Base-by-base conservation (phyloP, 2,888 invertebrate species). In the Dysmachus trigonus region DNA sequence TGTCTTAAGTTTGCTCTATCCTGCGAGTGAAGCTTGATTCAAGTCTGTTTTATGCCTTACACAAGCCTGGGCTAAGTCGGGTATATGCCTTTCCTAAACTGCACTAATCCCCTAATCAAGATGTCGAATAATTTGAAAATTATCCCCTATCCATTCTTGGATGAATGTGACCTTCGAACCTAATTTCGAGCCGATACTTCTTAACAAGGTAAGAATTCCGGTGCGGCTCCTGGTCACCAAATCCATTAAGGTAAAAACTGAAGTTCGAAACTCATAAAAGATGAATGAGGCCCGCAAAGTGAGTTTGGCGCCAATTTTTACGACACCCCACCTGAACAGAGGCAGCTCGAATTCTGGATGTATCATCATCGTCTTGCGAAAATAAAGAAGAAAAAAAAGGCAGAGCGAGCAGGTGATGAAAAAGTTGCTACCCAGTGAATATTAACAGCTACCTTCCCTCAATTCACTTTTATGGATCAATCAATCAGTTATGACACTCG, bases 401-500 rank as follows among this genome's bases (percentile, higher is more conserved):
- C 62, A 31, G 13, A 33, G n/a, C 33, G 33, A n/a, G 33, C 35
- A 73, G 35, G 73, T 73, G 73, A 73, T 33, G 27, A 73, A 81
- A 81, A 62, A 81, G 53, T 81, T 53, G 53, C 31, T 53, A 81
- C 53, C 33, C 81, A 81, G 47, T 81, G 81, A 81, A 81, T 81
- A 81, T 81, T 81, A 51, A 27, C 62, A 18, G 72, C 83, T 83
- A 83, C 83, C 72, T 83, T 72, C 38, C 27, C 53, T 72, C 31
- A 35, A 31, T 72, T 71, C 71, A 47, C 15, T 27, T 81, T 72
- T 72, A 83, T 83, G 83, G 72, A 41, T 35, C 85, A 85, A 85
- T 74, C 74, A 85, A 85, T 85, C 85, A 85, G 76, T 85, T 74
- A 35, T 62, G 76, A 76, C 76, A 85, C 47, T 33, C n/a, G 85